These are phyloP conservation scores for Folsomia candida DNA, from an alignment of 2,888 invertebrate species.

Conservation along the genomic window DNA sequence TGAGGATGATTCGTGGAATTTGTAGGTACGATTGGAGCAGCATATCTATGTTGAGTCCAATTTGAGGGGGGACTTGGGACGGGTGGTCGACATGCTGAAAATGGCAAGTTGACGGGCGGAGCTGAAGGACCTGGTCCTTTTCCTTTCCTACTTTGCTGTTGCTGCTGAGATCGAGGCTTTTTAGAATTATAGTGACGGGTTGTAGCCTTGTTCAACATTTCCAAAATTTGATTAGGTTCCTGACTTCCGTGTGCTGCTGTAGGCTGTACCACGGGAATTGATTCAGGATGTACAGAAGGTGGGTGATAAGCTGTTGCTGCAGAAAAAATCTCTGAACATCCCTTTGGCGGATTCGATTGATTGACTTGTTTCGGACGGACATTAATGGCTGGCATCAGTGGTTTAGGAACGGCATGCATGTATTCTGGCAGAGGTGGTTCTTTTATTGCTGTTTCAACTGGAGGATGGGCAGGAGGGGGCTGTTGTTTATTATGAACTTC, in stretches of 20 bases:
- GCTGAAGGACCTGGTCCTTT: neutral
- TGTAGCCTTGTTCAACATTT: neutral
- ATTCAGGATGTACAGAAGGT: neutral
- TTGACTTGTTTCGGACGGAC: neutral
- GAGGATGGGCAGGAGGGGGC: neutral
- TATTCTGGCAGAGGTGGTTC: neutral
- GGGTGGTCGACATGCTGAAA: too few species aligned
- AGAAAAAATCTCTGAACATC: neutral
- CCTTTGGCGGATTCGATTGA: neutral
- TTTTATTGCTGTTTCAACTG: neutral
- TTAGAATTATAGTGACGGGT: neutral
- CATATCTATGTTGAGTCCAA: neutral
- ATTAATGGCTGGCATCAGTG: neutral
- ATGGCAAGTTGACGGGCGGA: neutral
- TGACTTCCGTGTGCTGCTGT: neutral
- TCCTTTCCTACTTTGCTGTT: neutral
- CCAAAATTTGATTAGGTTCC: conserved; percentile 1
- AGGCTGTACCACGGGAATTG: too few species aligned
- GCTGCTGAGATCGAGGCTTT: neutral
- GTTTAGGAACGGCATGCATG: neutral
- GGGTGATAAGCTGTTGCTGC: conserved; percentile 7
- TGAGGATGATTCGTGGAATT: neutral
- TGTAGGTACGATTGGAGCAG: neutral
- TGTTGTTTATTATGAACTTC: neutral
- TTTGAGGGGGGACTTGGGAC: neutral